A percentile compares a stretch with the other conserved stretches of the same genome.
phyloP scores from a whole-genome alignment of 2,888 invertebrate species.

The Adelphocoris suturalis region DNA sequence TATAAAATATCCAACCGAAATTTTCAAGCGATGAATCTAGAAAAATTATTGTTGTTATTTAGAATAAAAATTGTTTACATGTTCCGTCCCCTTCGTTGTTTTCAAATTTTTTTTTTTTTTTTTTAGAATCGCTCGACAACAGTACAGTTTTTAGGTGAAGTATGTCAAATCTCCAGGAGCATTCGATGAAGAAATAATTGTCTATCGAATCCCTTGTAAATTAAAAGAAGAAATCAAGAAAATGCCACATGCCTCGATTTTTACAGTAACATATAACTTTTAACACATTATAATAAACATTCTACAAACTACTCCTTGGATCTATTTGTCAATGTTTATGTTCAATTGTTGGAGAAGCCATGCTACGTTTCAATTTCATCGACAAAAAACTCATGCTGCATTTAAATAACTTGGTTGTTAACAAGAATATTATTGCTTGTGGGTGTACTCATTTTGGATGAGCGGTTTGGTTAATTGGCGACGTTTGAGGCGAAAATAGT shows the following conservation, averaged over 20 bases:
- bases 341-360: background rate
- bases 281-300: background rate
- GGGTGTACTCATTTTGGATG: conserved; percentile 48
- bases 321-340: background rate
- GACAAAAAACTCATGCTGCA: conserved; percentile 71
- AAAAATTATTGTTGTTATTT: too few species aligned
- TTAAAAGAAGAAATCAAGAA: background rate
- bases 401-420: conserved; percentile 70
- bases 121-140: too few species aligned
- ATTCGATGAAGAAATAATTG: too few species aligned
- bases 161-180: too few species aligned
- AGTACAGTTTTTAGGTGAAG: too few species aligned
- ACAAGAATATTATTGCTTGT: conserved; percentile 43
- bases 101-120: too few species aligned
- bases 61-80: too few species aligned
- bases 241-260: background rate
- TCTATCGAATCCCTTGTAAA: too few species aligned
- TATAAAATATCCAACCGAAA: too few species aligned
- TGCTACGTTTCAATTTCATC: conserved; percentile 49
- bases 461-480: background rate
- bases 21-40: too few species aligned
- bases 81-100: too few species aligned
- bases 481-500: background rate
- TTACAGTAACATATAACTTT: background rate
- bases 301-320: conserved; percentile 8